Evolutionary conservation across 2,888 invertebrate genomes (phyloP), one percentile per base, ranked within the genome.

Genomic region (Galerucella nymphaeae): DNA sequence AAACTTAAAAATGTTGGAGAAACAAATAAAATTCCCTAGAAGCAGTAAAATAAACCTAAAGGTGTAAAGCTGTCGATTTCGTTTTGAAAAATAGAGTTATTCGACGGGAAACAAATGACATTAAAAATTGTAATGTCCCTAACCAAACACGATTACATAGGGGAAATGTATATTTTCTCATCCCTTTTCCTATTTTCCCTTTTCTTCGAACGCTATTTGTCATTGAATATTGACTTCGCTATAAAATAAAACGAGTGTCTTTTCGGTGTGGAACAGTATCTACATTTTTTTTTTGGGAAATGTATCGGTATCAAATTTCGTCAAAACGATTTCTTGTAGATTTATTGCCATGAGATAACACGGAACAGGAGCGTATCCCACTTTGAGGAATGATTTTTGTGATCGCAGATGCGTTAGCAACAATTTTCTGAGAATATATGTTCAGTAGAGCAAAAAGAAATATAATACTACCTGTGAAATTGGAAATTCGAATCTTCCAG

Each of bases 171-270:
- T 77, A 45, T 79, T 78, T 79, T 78, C 77, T 8, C 79, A 77
- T 78, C 79, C 78, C 77, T 77, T 82, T 82, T 82, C 80, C 81
- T 79, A 80, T 80, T 81, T 83, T 75, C 79, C 63, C 57, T 55
- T 38, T 53, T 75, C 71, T 70, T 75, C 81, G 80, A 82, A 81
- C 80, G 80, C 82, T 79, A 82, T 83, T 82, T 82, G 80, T 83
- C 83, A 81, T 78, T 73, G 76, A 82, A 82, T 83, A 83, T 83
- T 83, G 82, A 83, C 83, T 83, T 77, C 82, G 82, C 81, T 83
- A 83, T 83, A 82, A 82, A 83, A 84, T 80, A 82, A 83, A 83
- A 83, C 80, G 82, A 82, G 81, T 79, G 80, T 81, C 79, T 81
- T 82, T 62, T 57, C 63, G 20, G 80, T 79, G 78, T 78, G 82